These are phyloP conservation scores for Leiothrix lutea DNA, from an alignment of 2,113 vertebrate species.

Conservation along the genomic window DNA sequence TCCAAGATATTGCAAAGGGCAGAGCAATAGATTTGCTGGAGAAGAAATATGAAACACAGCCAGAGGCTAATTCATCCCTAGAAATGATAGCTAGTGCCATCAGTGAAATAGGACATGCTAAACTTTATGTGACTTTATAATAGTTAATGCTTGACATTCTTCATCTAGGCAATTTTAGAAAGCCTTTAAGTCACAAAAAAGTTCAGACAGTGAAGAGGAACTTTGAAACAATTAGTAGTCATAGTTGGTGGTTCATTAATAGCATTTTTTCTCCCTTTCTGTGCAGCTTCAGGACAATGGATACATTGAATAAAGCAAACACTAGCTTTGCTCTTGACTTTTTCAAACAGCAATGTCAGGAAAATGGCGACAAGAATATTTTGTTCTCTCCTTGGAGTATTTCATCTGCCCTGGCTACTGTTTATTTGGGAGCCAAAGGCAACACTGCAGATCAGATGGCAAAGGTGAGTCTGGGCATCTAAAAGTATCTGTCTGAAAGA, in stretches of 20 bases:
- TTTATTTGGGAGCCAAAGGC: constrained; percentile 83
- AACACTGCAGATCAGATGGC: constrained; percentile 86
- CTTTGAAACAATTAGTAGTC: background rate
- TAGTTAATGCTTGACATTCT: background rate
- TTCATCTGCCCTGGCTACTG: constrained; percentile 83
- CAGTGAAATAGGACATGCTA: background rate
- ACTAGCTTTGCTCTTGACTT: constrained; percentile 82
- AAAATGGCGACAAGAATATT: constrained; percentile 68
- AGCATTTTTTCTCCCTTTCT: background rate
- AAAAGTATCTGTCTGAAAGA: background rate
- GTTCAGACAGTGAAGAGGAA: background rate
- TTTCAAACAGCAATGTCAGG: constrained; percentile 73
- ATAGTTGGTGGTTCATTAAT: background rate
- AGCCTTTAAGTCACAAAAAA: background rate
- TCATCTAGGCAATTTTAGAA: background rate
- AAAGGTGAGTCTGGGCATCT: constrained; percentile 71
- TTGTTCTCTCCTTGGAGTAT: constrained; percentile 87
- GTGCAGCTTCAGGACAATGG: constrained; percentile 74
- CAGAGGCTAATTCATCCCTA: background rate
- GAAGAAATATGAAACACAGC: background rate
- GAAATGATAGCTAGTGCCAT: background rate
- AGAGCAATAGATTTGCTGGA: background rate
- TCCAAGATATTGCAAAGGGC: background rate
- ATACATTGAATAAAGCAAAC: constrained; percentile 75
- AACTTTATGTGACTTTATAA: background rate